Evolutionary conservation across 2,888 invertebrate genomes (phyloP), one percentile per base, ranked within the genome.

Genomic region (Troides aeacus): DNA sequence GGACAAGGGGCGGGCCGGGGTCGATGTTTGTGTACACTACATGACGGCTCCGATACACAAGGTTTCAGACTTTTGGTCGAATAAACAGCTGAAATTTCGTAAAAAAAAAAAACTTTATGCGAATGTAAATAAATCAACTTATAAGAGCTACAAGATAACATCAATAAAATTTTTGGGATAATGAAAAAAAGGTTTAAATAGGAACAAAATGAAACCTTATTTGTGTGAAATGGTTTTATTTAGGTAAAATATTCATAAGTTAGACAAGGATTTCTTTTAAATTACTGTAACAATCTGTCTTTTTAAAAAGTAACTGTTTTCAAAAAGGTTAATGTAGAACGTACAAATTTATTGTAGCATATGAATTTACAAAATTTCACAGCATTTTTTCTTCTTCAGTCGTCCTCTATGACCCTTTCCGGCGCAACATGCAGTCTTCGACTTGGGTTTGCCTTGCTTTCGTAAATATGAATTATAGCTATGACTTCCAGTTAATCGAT

Each of bases 361-460:
- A 36, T 66, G 24, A 59, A 62, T 57, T 69, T 73, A 81, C 56
- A 81, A 76, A 66, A 81, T 81, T 66, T 71, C 76, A 65, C 79
- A 78, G 67, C 77, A 75, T 72, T 73, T 75, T 69, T 68, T 76
- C 60, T 66, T 81, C 69, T 77, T 84, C 53, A 88, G 60, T 56
- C 90, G 79, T 12, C 90, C 90, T 74, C 90, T 81, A 67, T 90
- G 90, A 0, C 90, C 91, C 69, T 82, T 85, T 42, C 90, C 89
- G 4, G 83, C 82, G 72, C 91, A 90, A 74, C 91, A 90, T 2
- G 80, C 79, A 0, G 67, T 72, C 2, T 71, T 66, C 2, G 77
- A 69, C 62, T 78, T 79, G 12, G 64, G 67, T 8, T 66, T 73
- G 4, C 89, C 88, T 72, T 82, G 78, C 69, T 64, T 81, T 71